Base-by-base conservation (phyloP, 2,888 invertebrate species). In the Dusona sp. region DNA sequence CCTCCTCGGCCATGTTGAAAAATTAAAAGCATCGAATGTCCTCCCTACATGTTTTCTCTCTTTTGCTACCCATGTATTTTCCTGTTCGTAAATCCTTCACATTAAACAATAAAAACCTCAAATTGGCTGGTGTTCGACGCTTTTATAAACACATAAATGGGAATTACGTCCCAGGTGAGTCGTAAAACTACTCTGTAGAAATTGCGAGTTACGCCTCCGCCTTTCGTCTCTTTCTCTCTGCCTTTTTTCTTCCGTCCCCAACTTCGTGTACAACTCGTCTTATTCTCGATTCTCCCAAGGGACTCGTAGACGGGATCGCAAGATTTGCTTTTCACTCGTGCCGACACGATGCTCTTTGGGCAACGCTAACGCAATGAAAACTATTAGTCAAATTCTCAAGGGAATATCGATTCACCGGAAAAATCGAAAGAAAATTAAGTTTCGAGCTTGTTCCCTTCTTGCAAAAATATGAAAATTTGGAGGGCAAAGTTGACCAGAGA, bases 61-160 rank as follows among this genome's bases (percentile, higher is more conserved):
- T 57, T 61, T 48, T 33, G 33, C 29, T 6, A 54, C 36, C 19
- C 64, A 38, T 38, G 61, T 64, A 29, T 79, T 67, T 74, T 81
- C 87, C 86, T 87, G 73, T 78, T 85, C 83, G 88, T 90, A 91
- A 92, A 91, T 92, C 61, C 91, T 90, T 90, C 88, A 90, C 92
- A 93, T 92, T 90, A 91, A 38, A 91, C 90, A 91, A 91, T 90
- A 92, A 92, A 91, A 85, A 88, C 89, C 90, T 80, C 92, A 92
- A 93, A 93, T 93, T 92, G 90, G 87, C 68, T 77, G 85, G 89
- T 87, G 87, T 82, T 83, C 79, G 86, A 25, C 85, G 74, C 84
- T 90, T 90, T 84, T 85, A 88, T 74, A 86, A 83, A 88, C 80
- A 86, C 84, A 85, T 85, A 85, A 90, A 89, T 84, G 78, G 85